Percentiles rank a stretch among this genome's conserved stretches.
Evolutionary conservation across 2,888 invertebrate genomes (phyloP).

Genomic region (Druceiella hillmani): DNA sequence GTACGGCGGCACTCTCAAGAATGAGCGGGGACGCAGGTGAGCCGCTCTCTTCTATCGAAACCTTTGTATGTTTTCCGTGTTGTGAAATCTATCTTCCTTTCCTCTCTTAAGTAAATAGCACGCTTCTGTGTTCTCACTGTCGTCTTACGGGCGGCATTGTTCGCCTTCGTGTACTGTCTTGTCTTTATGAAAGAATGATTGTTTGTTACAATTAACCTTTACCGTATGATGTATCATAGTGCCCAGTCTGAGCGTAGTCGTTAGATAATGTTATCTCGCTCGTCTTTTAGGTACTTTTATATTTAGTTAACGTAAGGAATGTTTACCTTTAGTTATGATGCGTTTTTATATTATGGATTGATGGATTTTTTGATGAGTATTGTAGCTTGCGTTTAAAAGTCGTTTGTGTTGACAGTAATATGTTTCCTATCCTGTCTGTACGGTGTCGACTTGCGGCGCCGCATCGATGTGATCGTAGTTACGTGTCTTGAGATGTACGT

Average conservation of each 20-base stretch:
- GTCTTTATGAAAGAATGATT: constrained; percentile 44
- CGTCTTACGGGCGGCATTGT: constrained; percentile 46
- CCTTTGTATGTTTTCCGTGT: constrained; percentile 58
- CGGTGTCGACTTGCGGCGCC: not conserved
- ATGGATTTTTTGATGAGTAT: no score
- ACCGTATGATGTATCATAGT: constrained; percentile 43
- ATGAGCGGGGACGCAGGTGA: constrained; percentile 99
- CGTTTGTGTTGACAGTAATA: no score
- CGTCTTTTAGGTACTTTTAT: constrained; percentile 52
- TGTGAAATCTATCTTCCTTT: constrained; percentile 52
- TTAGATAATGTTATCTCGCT: no score
- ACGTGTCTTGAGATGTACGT: constrained; percentile 1
- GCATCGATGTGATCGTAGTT: not conserved
- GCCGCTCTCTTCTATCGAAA: constrained; percentile 59
- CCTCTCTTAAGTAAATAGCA: constrained; percentile 51
- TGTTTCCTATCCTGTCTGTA: not conserved
- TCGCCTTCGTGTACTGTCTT: constrained; percentile 48
- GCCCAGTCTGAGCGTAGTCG: constrained; percentile 42
- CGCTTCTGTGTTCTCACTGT: constrained; percentile 56
- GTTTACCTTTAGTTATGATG: no score
- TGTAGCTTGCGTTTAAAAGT: no score
- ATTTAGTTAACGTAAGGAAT: constrained; percentile 51
- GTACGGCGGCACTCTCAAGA: constrained; percentile 99
- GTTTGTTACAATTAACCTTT: constrained; percentile 48
- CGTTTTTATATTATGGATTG: no score